Conservation (phyloP, 1,140 invertebrate genomes). For the Micrasema minimum region DNA sequence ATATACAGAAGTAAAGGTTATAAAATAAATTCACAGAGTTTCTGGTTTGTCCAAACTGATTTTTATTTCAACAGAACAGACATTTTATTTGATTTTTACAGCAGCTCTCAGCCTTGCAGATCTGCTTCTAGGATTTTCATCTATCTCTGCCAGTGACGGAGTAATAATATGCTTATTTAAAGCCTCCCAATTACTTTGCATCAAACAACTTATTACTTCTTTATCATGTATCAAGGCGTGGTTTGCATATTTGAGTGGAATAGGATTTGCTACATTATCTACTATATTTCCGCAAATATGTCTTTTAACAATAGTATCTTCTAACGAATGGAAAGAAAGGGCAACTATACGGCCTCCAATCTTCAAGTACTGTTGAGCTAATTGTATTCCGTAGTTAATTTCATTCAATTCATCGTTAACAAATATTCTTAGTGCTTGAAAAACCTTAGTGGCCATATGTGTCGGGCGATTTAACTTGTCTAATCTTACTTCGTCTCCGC, state of each 20-base stretch:
- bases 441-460: slow-evolving; percentile 91
- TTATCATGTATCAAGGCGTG: slow-evolving; percentile 67
- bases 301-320: slow-evolving; percentile 95
- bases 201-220: slow-evolving; percentile 70
- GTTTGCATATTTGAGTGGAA: slow-evolving; percentile 75
- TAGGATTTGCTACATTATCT: slow-evolving; percentile 72
- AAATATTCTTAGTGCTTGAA: slow-evolving; percentile 95
- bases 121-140: slow-evolving; percentile 82
- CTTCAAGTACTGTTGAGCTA: slow-evolving; percentile 83
- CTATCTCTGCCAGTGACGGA: slow-evolving; percentile 79
- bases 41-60: no score
- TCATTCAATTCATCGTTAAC: slow-evolving; percentile 98
- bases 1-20: no score
- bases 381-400: slow-evolving; percentile 87
- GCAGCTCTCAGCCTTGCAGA: slow-evolving; percentile 91
- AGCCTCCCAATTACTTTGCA: slow-evolving; percentile 77
- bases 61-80: not conserved
- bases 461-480: slow-evolving; percentile 81
- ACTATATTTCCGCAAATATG: slow-evolving; percentile 84
- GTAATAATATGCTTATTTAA: slow-evolving; percentile 84
- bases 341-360: slow-evolving; percentile 80
- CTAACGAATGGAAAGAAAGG: slow-evolving; percentile 92
- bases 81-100: slow-evolving; percentile 71
- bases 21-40: no score
- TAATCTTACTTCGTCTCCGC: slow-evolving; percentile 67